These are phyloP conservation scores for Tethea ocularis DNA, from an alignment of 2,888 invertebrate species.

Conservation along the genomic window DNA sequence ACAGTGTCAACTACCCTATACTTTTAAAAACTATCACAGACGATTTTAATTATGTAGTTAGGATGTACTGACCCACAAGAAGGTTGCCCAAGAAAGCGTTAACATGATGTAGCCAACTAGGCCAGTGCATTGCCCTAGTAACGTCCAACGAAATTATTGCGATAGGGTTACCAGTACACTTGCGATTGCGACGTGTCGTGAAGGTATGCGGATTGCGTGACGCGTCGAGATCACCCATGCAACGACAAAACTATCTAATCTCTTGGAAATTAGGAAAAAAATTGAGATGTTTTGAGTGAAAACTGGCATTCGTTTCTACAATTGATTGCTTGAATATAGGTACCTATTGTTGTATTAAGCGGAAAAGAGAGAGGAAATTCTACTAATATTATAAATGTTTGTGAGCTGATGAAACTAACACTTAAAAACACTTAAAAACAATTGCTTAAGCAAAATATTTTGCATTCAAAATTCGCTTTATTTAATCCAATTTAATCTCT, in stretches of 20 bases:
- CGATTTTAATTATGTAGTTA: neutral
- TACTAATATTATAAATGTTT: too few species aligned
- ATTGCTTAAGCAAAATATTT: too few species aligned
- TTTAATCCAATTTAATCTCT: too few species aligned
- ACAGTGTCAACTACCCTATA: too few species aligned
- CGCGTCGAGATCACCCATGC: neutral
- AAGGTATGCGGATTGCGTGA: constrained; percentile 1
- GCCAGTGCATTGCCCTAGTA: neutral
- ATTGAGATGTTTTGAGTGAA: neutral
- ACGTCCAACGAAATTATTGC: constrained; percentile 5
- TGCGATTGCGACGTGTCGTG: neutral
- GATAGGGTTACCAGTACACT: neutral
- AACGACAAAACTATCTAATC: neutral
- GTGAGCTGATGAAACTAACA: too few species aligned
- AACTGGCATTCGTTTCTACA: neutral
- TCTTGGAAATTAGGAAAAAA: neutral
- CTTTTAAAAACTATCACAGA: neutral
- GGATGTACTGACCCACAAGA: constrained; percentile 6
- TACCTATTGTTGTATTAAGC: too few species aligned
- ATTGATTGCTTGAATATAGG: too few species aligned
- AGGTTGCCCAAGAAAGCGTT: constrained; percentile 5
- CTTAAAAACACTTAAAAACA: too few species aligned
- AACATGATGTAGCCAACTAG: constrained; percentile 5
- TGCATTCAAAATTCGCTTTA: too few species aligned
- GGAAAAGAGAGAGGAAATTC: too few species aligned